A percentile compares a stretch with the other conserved stretches of the same genome.
These are phyloP conservation scores for Hylaea fasciaria DNA, from an alignment of 2,888 invertebrate species.

Conservation along the genomic window DNA sequence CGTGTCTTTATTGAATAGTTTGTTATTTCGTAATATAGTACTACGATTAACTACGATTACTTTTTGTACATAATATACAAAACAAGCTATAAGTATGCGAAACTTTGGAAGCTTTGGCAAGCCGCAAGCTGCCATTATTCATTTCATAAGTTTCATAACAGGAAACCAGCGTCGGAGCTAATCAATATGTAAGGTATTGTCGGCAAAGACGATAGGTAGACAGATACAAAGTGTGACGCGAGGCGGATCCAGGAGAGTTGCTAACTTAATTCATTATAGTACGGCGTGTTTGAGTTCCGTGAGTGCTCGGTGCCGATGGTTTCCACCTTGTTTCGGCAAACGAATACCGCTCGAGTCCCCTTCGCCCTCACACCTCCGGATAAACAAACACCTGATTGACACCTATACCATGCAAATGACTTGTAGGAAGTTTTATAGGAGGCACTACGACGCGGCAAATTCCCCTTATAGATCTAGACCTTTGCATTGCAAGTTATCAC, in stretches of 20 bases:
- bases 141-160: constrained; percentile 14
- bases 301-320: constrained; percentile 61
- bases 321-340: constrained; percentile 59
- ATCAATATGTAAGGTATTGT: constrained; percentile 31
- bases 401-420: constrained; percentile 68
- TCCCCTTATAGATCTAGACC: constrained; percentile 3
- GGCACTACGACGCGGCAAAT: constrained; percentile 29
- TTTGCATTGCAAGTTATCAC: not conserved
- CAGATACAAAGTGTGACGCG: constrained; percentile 62
- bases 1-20: no score
- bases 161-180: constrained; percentile 17
- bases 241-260: constrained; percentile 67
- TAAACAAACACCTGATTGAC: constrained; percentile 71
- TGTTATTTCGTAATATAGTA: not conserved
- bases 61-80: not conserved
- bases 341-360: constrained; percentile 47
- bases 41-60: no score
- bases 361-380: constrained; percentile 48
- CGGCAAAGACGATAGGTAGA: constrained; percentile 36
- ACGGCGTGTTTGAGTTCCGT: constrained; percentile 76
- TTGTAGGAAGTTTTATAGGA: constrained; percentile 50
- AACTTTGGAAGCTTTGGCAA: constrained; percentile 6
- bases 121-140: constrained; percentile 3
- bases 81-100: not conserved
- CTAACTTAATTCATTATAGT: constrained; percentile 83